A percentile compares a stretch with the other conserved stretches of the same genome.
Conservation (phyloP, 2,888 invertebrate genomes). For the Adelognathus sp. region DNA sequence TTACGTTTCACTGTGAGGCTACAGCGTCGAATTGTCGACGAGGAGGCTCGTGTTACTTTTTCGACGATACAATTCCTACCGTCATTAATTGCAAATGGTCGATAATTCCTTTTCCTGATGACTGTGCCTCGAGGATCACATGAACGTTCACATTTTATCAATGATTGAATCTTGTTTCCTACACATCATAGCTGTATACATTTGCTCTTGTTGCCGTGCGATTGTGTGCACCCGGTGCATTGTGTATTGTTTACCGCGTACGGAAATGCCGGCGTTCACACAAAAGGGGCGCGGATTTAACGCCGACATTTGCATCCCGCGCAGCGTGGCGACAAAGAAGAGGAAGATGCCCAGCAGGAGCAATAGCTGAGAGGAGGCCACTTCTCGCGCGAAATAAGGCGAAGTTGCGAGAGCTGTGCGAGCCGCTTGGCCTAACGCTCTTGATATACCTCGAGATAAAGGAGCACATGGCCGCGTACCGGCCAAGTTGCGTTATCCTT, state of each 20-base stretch:
- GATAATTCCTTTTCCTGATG: no score
- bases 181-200: conserved; percentile 12
- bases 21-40: background rate
- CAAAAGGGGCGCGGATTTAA: conserved; percentile 63
- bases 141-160: conserved; percentile 42
- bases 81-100: no score
- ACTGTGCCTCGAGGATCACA: no score
- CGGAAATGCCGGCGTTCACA: conserved; percentile 55
- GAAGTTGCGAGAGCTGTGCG: conserved; percentile 27
- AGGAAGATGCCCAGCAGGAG: conserved; percentile 15
- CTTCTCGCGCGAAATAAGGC: conserved; percentile 52
- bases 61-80: no score
- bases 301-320: conserved; percentile 64
- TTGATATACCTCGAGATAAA: conserved; percentile 67
- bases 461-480: conserved; percentile 40
- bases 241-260: conserved; percentile 65
- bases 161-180: conserved; percentile 49
- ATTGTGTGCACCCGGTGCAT: conserved; percentile 53
- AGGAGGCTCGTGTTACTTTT: background rate
- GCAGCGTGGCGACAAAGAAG: conserved; percentile 45
- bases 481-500: conserved; percentile 59
- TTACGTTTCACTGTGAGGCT: background rate
- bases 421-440: conserved; percentile 48
- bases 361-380: conserved; percentile 31
- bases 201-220: conserved; percentile 26